A percentile compares a stretch with the other conserved stretches of the same genome.
Conservation (phyloP, 2,113 vertebrate genomes). For the Dolichotis patagonum region DNA sequence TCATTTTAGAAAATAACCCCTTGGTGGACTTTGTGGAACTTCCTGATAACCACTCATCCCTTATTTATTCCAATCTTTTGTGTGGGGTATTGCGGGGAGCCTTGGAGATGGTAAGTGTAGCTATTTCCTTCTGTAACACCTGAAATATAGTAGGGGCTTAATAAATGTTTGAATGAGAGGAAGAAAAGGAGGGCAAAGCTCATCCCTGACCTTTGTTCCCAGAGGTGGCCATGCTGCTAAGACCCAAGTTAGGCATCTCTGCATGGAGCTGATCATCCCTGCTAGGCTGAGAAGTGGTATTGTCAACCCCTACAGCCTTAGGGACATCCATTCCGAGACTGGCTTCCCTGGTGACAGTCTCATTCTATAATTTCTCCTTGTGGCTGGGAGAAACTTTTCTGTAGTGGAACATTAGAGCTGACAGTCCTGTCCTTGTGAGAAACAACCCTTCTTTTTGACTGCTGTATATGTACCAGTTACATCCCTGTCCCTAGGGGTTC, state of each 20-base stretch:
- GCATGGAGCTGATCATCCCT: background rate
- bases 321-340: background rate
- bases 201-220: background rate
- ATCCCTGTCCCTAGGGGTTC: background rate
- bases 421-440: background rate
- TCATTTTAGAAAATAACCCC: slow-evolving; percentile 98
- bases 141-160: background rate
- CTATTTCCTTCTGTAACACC: background rate
- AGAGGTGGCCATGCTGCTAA: background rate
- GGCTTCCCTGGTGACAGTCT: background rate
- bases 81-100: slow-evolving; percentile 97
- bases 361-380: background rate
- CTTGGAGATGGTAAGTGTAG: slow-evolving; percentile 95
- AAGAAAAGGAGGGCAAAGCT: background rate
- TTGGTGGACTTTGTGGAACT: slow-evolving; percentile 99
- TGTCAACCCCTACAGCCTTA: background rate
- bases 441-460: background rate
- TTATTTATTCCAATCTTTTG: slow-evolving; percentile 97
- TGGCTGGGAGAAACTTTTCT: background rate
- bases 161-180: background rate
- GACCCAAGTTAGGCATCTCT: background rate
- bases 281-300: background rate
- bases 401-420: background rate
- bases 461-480: background rate
- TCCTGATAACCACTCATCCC: slow-evolving; percentile 96